Conservation (phyloP, 2,888 invertebrate species). For the Lapara coniferarum region DNA sequence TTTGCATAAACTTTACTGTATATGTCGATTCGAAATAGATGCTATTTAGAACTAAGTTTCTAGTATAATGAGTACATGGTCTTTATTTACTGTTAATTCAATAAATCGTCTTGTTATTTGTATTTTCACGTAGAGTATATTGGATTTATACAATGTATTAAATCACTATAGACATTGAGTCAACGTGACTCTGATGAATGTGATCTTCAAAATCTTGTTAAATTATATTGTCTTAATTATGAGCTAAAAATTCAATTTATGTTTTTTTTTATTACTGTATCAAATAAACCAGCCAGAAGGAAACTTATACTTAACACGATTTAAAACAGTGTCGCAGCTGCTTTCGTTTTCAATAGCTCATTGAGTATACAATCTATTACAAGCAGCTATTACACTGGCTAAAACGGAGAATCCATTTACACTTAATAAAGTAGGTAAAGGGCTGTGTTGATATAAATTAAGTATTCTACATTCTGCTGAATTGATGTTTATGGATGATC, state of each 20-base stretch:
- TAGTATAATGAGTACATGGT: too few species aligned
- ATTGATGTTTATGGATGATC: conserved; percentile 3
- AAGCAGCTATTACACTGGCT: background rate
- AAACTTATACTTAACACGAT: conserved; percentile 3
- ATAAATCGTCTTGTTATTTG: too few species aligned
- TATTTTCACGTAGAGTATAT: too few species aligned
- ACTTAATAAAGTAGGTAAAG: background rate
- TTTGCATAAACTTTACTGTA: conserved; percentile 30
- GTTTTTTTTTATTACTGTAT: background rate
- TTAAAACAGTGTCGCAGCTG: background rate
- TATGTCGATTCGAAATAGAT: background rate
- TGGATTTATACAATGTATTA: too few species aligned
- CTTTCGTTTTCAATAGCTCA: conserved; percentile 4
- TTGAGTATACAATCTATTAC: background rate
- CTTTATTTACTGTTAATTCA: too few species aligned
- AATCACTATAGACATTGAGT: too few species aligned
- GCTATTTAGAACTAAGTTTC: background rate
- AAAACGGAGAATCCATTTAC: background rate
- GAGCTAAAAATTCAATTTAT: too few species aligned
- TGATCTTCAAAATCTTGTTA: background rate
- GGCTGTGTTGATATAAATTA: conserved; percentile 10
- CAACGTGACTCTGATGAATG: background rate
- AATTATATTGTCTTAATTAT: too few species aligned
- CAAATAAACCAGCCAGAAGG: background rate
- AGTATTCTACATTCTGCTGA: background rate